Base-by-base conservation (phyloP, 2,797 vertebrate genomes). In the Tadarida brasiliensis region DNA sequence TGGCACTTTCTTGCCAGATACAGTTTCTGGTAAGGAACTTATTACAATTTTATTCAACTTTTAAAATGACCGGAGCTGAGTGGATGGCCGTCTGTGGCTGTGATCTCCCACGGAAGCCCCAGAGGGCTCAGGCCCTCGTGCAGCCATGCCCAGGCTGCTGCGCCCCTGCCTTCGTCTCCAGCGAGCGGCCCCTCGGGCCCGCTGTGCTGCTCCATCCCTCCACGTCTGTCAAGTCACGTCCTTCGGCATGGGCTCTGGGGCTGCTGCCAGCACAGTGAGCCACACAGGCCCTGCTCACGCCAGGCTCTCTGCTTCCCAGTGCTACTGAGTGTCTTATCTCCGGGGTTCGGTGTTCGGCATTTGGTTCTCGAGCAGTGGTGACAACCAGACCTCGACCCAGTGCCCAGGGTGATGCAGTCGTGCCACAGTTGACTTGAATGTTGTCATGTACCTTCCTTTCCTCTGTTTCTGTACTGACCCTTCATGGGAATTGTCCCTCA, bases 1-100 rank as follows among this genome's bases (percentile, higher is more conserved):
- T 61, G 99, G 99, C 96, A 98, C 99, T 61, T 99, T 99, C 98
- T 98, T 99, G 97, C 99, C 99, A 56, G 99, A 99, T 96, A 99
- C 99, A 54, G 98, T 99, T 97, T 99, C 99, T 98, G 99, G 99
- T 99, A 98, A 99, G 99, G 94, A 89, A 87, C 88, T 80, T 93
- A 63, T 97, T 96, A 88, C 96, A 89, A 95, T 85, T 95, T 87
- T 87, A 78, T 94, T 96, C 49, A 89, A 82, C 90, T 85, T 92
- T 87, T 91, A 33, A 86, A 67, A 11, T 88, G n/a, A 35, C 3
- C 92, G 2, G 12, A 95, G 68, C 84, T 61, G 54, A 63, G 68
- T 63, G n/a, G 76, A 59, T 67, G 61, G 70, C 74, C 61, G 1
- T 76, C 80, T 44, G 63, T 59, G 54, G 28, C 61, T 5, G 26